Evolutionary conservation across 1,140 invertebrate genomes (phyloP), one percentile per base, ranked within the genome.

Genomic region (Diploscapter pachys): DNA sequence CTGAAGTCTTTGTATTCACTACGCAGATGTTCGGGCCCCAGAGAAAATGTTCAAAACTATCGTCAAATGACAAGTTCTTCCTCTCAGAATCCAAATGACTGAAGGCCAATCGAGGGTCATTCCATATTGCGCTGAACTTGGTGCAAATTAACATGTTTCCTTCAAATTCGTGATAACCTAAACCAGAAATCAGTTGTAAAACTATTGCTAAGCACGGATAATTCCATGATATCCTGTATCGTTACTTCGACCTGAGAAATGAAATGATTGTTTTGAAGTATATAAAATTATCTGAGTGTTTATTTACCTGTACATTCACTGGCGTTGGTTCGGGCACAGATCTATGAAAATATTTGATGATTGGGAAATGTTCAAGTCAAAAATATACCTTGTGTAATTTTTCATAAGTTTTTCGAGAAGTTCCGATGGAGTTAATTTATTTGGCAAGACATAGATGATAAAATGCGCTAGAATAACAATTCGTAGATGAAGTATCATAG

Each of bases 171-270:
- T 31, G n/a, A 48, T 74, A 31, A 80, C 79, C 81, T 81, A 65
- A 84, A 84, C 82, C 82, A 84, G 6, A 84, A 70, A 64, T 84
- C 82, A 9, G 82, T 84, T 11, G 84, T 84, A 63, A 84, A 85
- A 70, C 72, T 77, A 65, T 84, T 84, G 63, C 71, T 77, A n/a
- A 86, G 52, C 9, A 84, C 82, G 11, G 80, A 82, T 2, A 84
- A 68, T 57, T 86, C 82, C 63, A 71, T 73, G 9, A 84, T 85
- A 63, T 84, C 82, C 69, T 84, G 82, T 3, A 84, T 77, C 5
- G 82, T 84, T 0, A 85, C 79, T 64, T 84, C 83, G 13, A 83
- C 83, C 52, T 83, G 62, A 2, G 81, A 80, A 11, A 72, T 72
- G 4, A 82, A 76, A 5, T 81, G 82, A 13, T 76, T 83, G 0